Evolutionary conservation across 2,113 vertebrate species (phyloP).

Genomic region (Stercorarius parasiticus): DNA sequence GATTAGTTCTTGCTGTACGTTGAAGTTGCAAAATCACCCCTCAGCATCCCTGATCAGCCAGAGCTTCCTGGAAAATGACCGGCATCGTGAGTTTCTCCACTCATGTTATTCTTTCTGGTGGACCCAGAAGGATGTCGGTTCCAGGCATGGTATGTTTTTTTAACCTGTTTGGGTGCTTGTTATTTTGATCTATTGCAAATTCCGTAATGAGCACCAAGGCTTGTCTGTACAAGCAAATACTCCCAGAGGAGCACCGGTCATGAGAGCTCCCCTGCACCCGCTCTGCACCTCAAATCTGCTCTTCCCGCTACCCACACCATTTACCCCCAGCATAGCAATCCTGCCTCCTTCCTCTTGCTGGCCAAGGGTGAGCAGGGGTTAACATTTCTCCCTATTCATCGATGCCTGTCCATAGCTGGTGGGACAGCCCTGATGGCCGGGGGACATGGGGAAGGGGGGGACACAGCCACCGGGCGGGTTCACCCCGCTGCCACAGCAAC

Average conservation of each 20-base stretch:
- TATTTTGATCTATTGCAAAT: not conserved
- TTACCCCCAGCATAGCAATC: not conserved
- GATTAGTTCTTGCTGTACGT: not conserved
- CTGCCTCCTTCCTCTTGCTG: not conserved
- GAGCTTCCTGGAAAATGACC: not conserved
- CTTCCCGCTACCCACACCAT: fast-evolving
- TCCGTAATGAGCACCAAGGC: not conserved
- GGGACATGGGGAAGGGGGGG: not conserved
- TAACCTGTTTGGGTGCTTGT: not conserved
- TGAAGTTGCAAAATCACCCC: not conserved
- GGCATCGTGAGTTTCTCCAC: not conserved
- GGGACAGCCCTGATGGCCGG: not conserved
- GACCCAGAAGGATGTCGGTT: not conserved
- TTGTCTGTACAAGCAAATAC: not conserved
- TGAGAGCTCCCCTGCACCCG: fast-evolving
- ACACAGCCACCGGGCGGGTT: not conserved
- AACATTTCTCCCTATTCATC: not conserved
- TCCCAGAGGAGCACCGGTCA: not conserved
- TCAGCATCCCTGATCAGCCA: not conserved
- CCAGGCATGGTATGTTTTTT: not conserved
- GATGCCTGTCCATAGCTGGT: not conserved
- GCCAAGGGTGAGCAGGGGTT: constrained; percentile 32
- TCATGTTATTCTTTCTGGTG: not conserved
- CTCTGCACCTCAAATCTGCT: fast-evolving
- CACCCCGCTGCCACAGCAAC: constrained; percentile 75